Evolutionary conservation across 2,888 invertebrate species (phyloP), one percentile per base, ranked within the genome.

Genomic region (Eurytoma adleriae): DNA sequence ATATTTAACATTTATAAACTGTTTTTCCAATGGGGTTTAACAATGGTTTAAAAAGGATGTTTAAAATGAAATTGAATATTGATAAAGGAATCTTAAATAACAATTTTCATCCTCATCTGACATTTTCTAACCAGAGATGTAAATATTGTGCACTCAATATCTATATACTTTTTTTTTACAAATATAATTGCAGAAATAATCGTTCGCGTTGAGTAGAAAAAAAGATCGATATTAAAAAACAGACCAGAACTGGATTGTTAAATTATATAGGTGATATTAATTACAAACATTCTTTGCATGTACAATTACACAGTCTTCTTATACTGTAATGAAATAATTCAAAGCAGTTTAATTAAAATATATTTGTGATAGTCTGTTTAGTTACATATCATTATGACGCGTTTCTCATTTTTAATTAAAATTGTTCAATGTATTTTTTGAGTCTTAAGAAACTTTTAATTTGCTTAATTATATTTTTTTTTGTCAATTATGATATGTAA

Each of bases 1-100:
- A 10, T 61, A 16, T 61, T 61, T 61, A 61, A 61, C 24, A 61
- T 27, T 61, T 27, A 62, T 54, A 54, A 54, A 54, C 14, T 54
- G n/a, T 54, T 54, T n/a, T n/a, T n/a, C 13, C 16, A n/a, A 54
- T 54, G 16, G 5, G 13, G 3, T 16, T n/a, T 54, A n/a, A 54
- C 54, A n/a, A 54, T 54, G 1, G n/a, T 1, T 54, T 54, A 14
- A 54, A 54, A 54, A 54, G 4, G n/a, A 54, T 54, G 13, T 14
- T 3, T n/a, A 54, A 54, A n/a, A 14, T 54, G 0, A 14, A 3
- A 54, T 54, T n/a, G 3, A 4, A 4, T 5, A 54, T n/a, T 4
- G n/a, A 14, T 54, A n/a, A 54, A 54, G 16, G n/a, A 54, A 54
- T 14, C 54, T 16, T 54, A 0, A 4, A 54, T n/a, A 54, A n/a